phyloP scores from a whole-genome alignment of 2,888 invertebrate species.

The Shargacucullia verbasci region DNA sequence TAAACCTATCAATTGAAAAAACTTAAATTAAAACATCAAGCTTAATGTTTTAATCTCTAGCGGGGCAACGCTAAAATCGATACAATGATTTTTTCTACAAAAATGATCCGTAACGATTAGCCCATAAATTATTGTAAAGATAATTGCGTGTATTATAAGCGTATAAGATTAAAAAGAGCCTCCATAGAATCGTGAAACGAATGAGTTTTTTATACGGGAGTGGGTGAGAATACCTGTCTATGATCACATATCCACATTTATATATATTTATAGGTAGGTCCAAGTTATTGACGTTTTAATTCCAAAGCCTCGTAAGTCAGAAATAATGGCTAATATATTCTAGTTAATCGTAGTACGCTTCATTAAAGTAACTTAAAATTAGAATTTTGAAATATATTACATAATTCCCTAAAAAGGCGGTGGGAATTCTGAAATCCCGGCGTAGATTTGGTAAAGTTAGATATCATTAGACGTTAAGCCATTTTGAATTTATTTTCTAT shows the following conservation, averaged over 20 bases:
- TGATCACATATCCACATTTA: constrained; percentile 20
- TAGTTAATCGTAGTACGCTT: constrained; percentile 31
- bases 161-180: constrained; percentile 34
- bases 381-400: constrained; percentile 37
- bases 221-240: constrained; percentile 28
- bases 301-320: constrained; percentile 43
- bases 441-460: constrained; percentile 4
- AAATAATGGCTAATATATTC: constrained; percentile 43
- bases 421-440: constrained; percentile 19
- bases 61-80: constrained; percentile 21
- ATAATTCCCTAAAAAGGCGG: constrained; percentile 12
- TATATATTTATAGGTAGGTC: constrained; percentile 20
- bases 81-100: constrained; percentile 16
- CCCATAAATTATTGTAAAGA: constrained; percentile 42
- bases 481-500: constrained; percentile 28
- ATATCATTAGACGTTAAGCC: constrained; percentile 13
- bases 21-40: constrained; percentile 22
- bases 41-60: constrained; percentile 23
- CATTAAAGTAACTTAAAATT: constrained; percentile 37
- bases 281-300: constrained; percentile 45
- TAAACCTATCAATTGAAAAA: constrained; percentile 1
- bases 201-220: constrained; percentile 43
- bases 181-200: constrained; percentile 23
- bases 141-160: constrained; percentile 43
- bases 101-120: constrained; percentile 25